These are phyloP conservation scores for Bryconaethiops microstoma DNA, from an alignment of 2,797 vertebrate species.

Conservation along the genomic window DNA sequence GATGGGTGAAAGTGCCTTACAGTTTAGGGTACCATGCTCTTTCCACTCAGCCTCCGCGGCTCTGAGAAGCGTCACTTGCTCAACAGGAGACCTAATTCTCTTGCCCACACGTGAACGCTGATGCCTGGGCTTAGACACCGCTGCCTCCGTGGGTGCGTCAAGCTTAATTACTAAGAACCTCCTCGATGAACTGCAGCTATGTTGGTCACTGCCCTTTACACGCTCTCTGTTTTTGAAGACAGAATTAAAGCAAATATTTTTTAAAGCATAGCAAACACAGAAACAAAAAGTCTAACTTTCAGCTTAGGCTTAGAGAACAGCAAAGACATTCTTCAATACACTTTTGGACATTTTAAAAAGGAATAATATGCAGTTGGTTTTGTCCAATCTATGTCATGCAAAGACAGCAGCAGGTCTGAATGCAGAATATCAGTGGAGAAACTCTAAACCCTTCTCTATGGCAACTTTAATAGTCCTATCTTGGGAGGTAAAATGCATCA, in stretches of 20 bases:
- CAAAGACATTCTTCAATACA: neutral
- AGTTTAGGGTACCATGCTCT: neutral
- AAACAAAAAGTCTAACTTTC: neutral
- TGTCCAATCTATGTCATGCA: neutral
- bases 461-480: neutral
- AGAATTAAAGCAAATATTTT: neutral
- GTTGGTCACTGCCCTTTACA: slow-evolving; percentile 24
- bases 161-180: slow-evolving; percentile 62
- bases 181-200: slow-evolving; percentile 47
- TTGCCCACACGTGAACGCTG: slow-evolving; percentile 64
- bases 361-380: neutral
- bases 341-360: neutral
- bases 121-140: slow-evolving; percentile 59
- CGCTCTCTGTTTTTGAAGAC: slow-evolving; percentile 32
- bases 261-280: neutral
- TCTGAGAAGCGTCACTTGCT: slow-evolving; percentile 46
- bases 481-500: neutral
- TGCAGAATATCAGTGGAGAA: neutral
- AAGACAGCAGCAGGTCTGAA: neutral
- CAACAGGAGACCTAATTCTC: slow-evolving; percentile 59
- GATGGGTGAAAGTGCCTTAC: neutral
- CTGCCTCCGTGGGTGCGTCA: slow-evolving; percentile 55
- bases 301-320: neutral
- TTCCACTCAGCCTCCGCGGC: neutral
- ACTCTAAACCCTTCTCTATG: neutral